Conservation (phyloP, 2,888 invertebrate genomes). For the Latrodectus hesperus region DNA sequence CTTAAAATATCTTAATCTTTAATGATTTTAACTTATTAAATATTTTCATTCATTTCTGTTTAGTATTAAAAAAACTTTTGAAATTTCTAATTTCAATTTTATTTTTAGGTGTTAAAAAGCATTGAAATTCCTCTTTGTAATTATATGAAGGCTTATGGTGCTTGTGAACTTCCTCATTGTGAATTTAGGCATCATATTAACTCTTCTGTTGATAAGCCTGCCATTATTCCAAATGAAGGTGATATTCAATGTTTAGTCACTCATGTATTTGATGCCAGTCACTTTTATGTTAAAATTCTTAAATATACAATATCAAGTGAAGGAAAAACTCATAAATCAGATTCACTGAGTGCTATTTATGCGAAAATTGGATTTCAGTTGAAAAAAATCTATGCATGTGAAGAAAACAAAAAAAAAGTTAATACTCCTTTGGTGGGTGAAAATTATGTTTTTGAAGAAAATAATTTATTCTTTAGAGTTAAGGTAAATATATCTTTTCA, state of each 20-base stretch:
- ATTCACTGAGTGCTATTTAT: slow-evolving; percentile 21
- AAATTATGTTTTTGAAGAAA: slow-evolving; percentile 79
- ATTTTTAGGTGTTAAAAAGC: background rate
- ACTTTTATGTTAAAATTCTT: slow-evolving; percentile 80
- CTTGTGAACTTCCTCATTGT: slow-evolving; percentile 80
- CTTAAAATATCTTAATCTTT: too few species aligned
- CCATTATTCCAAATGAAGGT: slow-evolving; percentile 76
- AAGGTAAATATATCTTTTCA: slow-evolving; percentile 74
- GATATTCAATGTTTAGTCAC: slow-evolving; percentile 79
- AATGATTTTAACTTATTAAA: too few species aligned
- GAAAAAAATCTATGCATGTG: slow-evolving; percentile 11
- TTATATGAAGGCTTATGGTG: slow-evolving; percentile 80
- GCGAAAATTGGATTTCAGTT: slow-evolving; percentile 36
- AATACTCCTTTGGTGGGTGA: slow-evolving; percentile 77
- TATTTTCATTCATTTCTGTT: too few species aligned
- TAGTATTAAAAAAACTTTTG: background rate
- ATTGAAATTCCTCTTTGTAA: slow-evolving; percentile 77
- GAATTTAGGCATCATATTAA: slow-evolving; percentile 80
- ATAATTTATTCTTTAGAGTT: slow-evolving; percentile 78
- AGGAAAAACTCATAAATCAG: background rate
- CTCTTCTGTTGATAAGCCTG: slow-evolving; percentile 77
- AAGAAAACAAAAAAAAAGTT: slow-evolving; percentile 64
- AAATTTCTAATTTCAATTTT: background rate
- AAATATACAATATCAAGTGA: slow-evolving; percentile 74
- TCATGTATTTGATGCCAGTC: slow-evolving; percentile 79